Evolutionary conservation across 2,888 invertebrate genomes (phyloP).

Genomic region (Zootermopsis nevadensis): DNA sequence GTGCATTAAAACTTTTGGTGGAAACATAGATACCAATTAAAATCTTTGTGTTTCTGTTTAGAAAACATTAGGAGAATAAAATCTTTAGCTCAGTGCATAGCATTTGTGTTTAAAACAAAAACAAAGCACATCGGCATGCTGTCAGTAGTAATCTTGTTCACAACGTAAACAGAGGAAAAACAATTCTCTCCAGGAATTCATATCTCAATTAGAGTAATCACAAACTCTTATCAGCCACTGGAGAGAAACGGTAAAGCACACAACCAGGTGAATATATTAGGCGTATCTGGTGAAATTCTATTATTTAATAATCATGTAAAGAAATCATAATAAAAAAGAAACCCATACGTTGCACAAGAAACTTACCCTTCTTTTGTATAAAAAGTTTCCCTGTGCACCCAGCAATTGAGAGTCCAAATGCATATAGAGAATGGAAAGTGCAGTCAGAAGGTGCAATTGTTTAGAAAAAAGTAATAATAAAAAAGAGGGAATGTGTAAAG

Average conservation of each 20-base stretch:
- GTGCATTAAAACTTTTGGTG: not conserved
- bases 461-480: slow-evolving; percentile 49
- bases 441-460: slow-evolving; percentile 54
- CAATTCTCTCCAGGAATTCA: slow-evolving; percentile 18
- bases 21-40: not conserved
- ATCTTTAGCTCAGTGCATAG: not conserved
- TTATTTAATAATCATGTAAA: slow-evolving; percentile 47
- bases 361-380: slow-evolving; percentile 56
- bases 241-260: slow-evolving; percentile 45
- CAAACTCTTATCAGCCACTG: slow-evolving; percentile 21
- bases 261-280: slow-evolving; percentile 51
- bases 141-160: slow-evolving; percentile 31
- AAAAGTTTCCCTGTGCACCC: slow-evolving; percentile 56
- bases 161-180: not conserved
- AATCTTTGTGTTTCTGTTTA: not conserved
- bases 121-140: slow-evolving; percentile 42
- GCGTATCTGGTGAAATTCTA: slow-evolving; percentile 50
- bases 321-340: slow-evolving; percentile 50
- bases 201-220: slow-evolving; percentile 17
- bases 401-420: slow-evolving; percentile 55
- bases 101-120: slow-evolving; percentile 3
- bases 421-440: slow-evolving; percentile 54
- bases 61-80: not conserved
- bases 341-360: slow-evolving; percentile 53
- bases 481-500: slow-evolving; percentile 45